A percentile compares a stretch with the other conserved stretches of the same genome.
Conservation (phyloP, 2,888 invertebrate genomes). For the Anarsia innoxiella region DNA sequence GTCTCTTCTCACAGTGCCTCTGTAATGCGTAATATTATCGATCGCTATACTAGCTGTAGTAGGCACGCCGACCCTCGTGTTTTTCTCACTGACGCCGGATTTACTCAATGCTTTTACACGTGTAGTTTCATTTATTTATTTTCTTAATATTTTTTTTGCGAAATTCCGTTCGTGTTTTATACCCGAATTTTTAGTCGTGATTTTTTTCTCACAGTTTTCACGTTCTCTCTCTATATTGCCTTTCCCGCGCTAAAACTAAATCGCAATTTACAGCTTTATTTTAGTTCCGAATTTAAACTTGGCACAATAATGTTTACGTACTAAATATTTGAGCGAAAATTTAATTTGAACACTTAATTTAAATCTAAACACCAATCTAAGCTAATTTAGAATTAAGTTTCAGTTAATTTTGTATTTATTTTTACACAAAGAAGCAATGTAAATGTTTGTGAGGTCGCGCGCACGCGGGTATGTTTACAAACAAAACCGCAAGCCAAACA, state of each 20-base stretch:
- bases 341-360: conserved; percentile 19
- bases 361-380: conserved; percentile 17
- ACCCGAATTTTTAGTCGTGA: no score
- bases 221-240: conserved; percentile 2
- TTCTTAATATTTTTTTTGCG: no score
- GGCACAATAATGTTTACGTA: conserved; percentile 26
- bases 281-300: conserved; percentile 29
- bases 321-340: conserved; percentile 33
- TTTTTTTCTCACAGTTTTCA: no score
- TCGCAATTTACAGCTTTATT: background rate
- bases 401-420: conserved; percentile 21
- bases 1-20: conserved; percentile 42
- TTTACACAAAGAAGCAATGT: conserved; percentile 26
- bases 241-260: conserved; percentile 10
- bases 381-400: conserved; percentile 26
- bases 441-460: conserved; percentile 42
- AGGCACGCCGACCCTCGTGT: conserved; percentile 42
- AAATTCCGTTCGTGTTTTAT: no score
- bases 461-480: conserved; percentile 69
- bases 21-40: conserved; percentile 75
- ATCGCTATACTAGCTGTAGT: conserved; percentile 67
- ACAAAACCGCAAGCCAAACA: conserved; percentile 48
- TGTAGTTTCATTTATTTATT: no score
- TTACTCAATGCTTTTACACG: conserved; percentile 42
- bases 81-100: conserved; percentile 49